A percentile compares a stretch with the other conserved stretches of the same genome.
phyloP scores from a whole-genome alignment of 2,113 vertebrate genomes.

The Protobothrops mucrosquamatus region DNA sequence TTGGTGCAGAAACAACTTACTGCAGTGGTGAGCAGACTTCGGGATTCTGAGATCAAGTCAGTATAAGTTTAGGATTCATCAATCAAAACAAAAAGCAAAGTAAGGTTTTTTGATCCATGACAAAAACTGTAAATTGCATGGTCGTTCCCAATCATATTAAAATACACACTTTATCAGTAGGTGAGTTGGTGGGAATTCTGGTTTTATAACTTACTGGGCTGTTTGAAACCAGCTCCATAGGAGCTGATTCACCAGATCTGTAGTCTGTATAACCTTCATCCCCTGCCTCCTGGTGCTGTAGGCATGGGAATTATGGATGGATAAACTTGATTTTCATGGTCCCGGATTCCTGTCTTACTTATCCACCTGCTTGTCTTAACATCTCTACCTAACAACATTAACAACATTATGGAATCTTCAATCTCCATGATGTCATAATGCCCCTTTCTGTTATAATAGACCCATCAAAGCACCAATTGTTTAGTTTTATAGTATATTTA shows the following conservation, averaged over 20 bases:
- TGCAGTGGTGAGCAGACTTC: neutral
- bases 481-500: neutral
- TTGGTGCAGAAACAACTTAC: neutral
- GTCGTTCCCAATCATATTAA: neutral
- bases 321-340: neutral
- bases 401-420: neutral
- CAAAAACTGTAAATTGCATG: neutral
- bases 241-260: neutral
- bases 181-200: neutral
- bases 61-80: neutral
- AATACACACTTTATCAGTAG: neutral
- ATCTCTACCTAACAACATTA: neutral
- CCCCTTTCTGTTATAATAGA: neutral
- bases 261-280: neutral
- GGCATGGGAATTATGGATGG: neutral
- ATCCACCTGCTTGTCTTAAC: neutral
- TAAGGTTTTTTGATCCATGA: no score
- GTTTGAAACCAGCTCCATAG: conserved; percentile 14
- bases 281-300: neutral
- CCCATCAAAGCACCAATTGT: neutral
- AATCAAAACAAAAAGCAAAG: neutral
- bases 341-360: neutral
- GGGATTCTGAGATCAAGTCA: neutral
- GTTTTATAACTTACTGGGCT: conserved; percentile 1
- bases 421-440: conserved; percentile 15